phyloP scores from a whole-genome alignment of 2,888 invertebrate species.

The Podotricha telesiphe region DNA sequence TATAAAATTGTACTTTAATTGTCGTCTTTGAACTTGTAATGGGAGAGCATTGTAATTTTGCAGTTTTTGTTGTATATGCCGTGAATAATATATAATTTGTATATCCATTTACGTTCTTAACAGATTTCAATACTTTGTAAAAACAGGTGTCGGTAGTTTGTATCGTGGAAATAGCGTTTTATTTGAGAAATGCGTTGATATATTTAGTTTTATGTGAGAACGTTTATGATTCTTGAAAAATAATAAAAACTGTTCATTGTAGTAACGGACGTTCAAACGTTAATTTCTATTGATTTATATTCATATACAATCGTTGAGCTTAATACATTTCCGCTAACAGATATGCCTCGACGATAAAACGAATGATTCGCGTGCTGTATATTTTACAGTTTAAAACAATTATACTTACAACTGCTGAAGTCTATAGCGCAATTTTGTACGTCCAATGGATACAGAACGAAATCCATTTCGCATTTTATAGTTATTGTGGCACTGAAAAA shows the following conservation, averaged over 20 bases:
- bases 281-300: too few relatives aligned
- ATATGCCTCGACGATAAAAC: background rate
- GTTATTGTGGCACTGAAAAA: constrained; percentile 84
- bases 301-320: background rate
- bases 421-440: constrained; percentile 86
- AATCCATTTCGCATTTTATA: constrained; percentile 87
- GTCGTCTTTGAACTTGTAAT: background rate
- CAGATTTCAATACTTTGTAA: too few relatives aligned
- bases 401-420: constrained; percentile 86
- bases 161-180: too few relatives aligned
- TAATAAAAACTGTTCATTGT: too few relatives aligned
- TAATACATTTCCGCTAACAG: background rate
- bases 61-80: background rate
- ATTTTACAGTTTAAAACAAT: constrained; percentile 5
- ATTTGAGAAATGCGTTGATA: too few relatives aligned
- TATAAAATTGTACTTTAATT: constrained; percentile 50
- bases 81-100: background rate
- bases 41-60: too few relatives aligned
- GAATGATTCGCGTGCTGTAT: background rate
- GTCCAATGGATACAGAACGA: constrained; percentile 85
- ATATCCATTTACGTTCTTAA: too few relatives aligned
- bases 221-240: too few relatives aligned
- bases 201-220: too few relatives aligned
- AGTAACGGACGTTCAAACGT: too few relatives aligned
- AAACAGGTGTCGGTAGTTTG: too few relatives aligned